Evolutionary conservation across 2,888 invertebrate species (phyloP).

Genomic region (Chironomus tentans): DNA sequence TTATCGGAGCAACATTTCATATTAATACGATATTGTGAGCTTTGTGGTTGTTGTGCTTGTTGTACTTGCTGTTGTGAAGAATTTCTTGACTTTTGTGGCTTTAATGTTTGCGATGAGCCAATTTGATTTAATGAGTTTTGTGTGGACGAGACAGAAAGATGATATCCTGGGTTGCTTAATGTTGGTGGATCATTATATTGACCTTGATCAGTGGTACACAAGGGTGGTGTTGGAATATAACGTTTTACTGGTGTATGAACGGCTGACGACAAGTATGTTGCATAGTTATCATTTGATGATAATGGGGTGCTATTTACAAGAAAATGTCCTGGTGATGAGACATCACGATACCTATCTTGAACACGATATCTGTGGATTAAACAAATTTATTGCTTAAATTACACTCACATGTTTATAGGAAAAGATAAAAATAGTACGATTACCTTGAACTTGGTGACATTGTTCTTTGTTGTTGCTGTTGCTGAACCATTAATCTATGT

Average conservation of each 20-base stretch:
- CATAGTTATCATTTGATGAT: slow-evolving; percentile 35
- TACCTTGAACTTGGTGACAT: slow-evolving; percentile 37
- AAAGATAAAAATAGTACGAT: too few relatives aligned
- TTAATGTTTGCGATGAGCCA: slow-evolving; percentile 23
- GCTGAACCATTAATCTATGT: slow-evolving; percentile 28
- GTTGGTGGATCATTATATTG: slow-evolving; percentile 31
- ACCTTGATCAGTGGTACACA: slow-evolving; percentile 38
- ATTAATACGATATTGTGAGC: slow-evolving; percentile 37
- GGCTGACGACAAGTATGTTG: slow-evolving; percentile 38
- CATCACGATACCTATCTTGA: slow-evolving; percentile 37
- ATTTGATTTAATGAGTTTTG: slow-evolving; percentile 16
- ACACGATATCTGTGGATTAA: slow-evolving; percentile 17
- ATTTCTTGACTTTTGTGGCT: slow-evolving; percentile 22
- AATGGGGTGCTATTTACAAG: slow-evolving; percentile 35
- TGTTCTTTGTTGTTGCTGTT: slow-evolving; percentile 33
- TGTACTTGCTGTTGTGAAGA: neutral
- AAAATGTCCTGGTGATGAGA: slow-evolving; percentile 34
- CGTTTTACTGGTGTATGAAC: slow-evolving; percentile 43
- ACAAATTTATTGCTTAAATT: too few relatives aligned
- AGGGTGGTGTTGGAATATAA: slow-evolving; percentile 41
- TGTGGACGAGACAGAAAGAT: slow-evolving; percentile 1
- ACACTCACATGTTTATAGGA: too few relatives aligned
- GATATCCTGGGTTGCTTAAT: slow-evolving; percentile 16
- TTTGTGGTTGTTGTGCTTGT: slow-evolving; percentile 22
- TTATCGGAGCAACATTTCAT: slow-evolving; percentile 37